Conservation (phyloP, 2,797 vertebrate genomes). For the Coendou prehensilis region DNA sequence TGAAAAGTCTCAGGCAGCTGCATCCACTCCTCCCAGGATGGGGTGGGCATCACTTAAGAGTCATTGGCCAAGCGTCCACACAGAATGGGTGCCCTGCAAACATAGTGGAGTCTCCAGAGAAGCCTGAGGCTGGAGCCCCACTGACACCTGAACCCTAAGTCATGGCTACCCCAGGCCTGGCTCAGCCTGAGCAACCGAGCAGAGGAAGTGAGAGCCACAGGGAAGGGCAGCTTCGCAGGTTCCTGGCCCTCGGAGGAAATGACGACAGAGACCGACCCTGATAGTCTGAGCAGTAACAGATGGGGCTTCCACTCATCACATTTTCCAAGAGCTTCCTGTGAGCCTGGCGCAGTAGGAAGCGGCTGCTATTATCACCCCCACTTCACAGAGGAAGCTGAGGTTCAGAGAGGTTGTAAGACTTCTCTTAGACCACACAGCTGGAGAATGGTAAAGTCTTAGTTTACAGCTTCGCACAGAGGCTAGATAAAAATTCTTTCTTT, state of each 20-base stretch:
- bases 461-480: not conserved
- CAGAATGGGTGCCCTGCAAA: not conserved
- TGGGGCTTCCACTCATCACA: not conserved
- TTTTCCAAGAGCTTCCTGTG: not conserved
- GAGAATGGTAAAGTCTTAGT: not conserved
- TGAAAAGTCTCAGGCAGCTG: not conserved
- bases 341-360: accelerated
- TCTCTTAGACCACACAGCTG: not conserved
- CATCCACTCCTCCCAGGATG: not conserved
- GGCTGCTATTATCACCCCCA: not conserved
- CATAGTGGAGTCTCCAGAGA: not conserved
- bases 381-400: slow-evolving; percentile 52
- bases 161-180: not conserved
- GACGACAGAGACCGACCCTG: no score
- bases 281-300: not conserved
- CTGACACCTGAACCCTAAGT: not conserved
- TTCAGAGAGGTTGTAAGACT: not conserved
- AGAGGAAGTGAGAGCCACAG: not conserved
- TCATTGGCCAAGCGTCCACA: not conserved
- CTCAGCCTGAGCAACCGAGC: not conserved
- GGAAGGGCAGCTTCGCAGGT: not conserved
- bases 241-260: not conserved
- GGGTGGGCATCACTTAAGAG: not conserved
- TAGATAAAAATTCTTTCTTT: not conserved
- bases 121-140: not conserved